Evolutionary conservation across 2,888 invertebrate species (phyloP).

Genomic region (Marronus borbonicus): DNA sequence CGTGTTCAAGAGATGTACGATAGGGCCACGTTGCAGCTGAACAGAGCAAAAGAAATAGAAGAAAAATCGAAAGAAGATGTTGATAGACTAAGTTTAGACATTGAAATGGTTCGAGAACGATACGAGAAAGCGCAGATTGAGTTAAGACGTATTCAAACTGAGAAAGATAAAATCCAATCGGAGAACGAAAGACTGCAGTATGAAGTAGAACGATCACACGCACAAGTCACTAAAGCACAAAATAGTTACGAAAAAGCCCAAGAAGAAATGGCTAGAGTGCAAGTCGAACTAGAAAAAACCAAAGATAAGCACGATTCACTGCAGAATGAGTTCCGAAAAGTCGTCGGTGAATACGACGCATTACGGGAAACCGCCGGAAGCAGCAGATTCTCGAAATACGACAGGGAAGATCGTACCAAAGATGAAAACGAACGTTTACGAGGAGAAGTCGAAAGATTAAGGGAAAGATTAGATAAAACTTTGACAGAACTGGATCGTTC

Average conservation of each 20-base stretch:
- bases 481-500: constrained; percentile 85
- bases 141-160: constrained; percentile 84
- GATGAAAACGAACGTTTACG: constrained; percentile 86
- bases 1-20: constrained; percentile 92
- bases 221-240: constrained; percentile 88
- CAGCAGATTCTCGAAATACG: constrained; percentile 83
- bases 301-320: constrained; percentile 92
- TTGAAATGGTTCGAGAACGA: constrained; percentile 90
- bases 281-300: constrained; percentile 91
- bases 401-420: constrained; percentile 79
- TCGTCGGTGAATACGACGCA: constrained; percentile 85
- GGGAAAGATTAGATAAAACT: constrained; percentile 86
- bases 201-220: constrained; percentile 89
- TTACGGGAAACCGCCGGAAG: constrained; percentile 84
- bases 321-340: constrained; percentile 85
- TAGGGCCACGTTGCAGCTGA: constrained; percentile 86
- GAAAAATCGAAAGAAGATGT: constrained; percentile 91
- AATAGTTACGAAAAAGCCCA: constrained; percentile 90
- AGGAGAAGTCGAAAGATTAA: constrained; percentile 85
- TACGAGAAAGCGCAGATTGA: constrained; percentile 92
- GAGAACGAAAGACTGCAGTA: constrained; percentile 90
- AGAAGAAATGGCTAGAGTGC: constrained; percentile 89
- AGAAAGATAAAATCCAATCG: constrained; percentile 88
- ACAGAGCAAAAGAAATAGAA: constrained; percentile 90
- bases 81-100: constrained; percentile 83